Evolutionary conservation across 2,888 invertebrate species (phyloP).

Genomic region (Sinopyrophorus schimmeli): DNA sequence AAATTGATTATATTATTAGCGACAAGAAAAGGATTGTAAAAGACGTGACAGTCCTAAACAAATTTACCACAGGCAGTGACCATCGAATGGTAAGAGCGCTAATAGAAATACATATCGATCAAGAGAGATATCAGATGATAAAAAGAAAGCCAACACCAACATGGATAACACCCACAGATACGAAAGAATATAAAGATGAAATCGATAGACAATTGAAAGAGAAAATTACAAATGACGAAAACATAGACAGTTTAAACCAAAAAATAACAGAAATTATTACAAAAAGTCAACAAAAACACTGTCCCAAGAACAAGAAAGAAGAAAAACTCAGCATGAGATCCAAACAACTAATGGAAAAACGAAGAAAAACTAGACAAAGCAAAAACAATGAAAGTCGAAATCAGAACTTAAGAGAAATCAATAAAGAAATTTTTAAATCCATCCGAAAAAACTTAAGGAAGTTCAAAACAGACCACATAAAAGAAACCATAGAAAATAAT

Average conservation of each 20-base stretch:
- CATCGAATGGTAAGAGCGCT: constrained; percentile 4
- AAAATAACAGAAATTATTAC: no score
- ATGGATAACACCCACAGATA: constrained; percentile 2
- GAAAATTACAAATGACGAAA: constrained; percentile 1
- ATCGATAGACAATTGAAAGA: constrained; percentile 1
- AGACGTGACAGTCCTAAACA: constrained; percentile 2
- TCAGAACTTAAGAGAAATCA: constrained; percentile 1
- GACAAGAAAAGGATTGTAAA: constrained; percentile 1
- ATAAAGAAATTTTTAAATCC: background rate
- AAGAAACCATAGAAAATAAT: no score
- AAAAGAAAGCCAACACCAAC: constrained; percentile 3
- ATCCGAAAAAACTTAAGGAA: no score
- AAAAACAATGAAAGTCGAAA: no score
- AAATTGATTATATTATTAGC: constrained; percentile 2
- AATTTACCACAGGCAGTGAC: background rate
- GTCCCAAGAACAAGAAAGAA: no score
- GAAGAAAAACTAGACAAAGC: constrained; percentile 1
- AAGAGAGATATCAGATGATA: constrained; percentile 3
- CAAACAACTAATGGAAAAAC: background rate
- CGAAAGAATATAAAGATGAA: background rate
- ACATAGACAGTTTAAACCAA: no score
- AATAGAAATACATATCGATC: background rate
- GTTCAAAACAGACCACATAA: no score
- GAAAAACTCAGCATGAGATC: no score
- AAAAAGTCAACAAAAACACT: no score